These are phyloP conservation scores for Myathropa florea DNA, from an alignment of 2,888 invertebrate species.

Conservation along the genomic window DNA sequence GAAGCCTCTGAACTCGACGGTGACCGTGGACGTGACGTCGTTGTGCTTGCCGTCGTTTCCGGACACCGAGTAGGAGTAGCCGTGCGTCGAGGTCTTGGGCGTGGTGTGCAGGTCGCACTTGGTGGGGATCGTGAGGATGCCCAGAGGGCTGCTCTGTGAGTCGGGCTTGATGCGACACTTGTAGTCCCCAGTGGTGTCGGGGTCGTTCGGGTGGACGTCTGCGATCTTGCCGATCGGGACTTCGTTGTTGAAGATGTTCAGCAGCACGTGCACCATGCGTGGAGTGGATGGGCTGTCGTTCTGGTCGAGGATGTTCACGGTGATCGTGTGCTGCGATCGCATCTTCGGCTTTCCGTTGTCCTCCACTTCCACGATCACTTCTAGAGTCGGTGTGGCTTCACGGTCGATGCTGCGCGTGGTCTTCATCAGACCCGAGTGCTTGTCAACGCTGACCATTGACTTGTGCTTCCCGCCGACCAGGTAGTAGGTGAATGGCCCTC, in stretches of 20 bases:
- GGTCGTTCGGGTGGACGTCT: constrained; percentile 95
- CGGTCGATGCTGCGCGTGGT: constrained; percentile 91
- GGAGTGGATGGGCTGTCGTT: constrained; percentile 95
- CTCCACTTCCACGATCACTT: constrained; percentile 90
- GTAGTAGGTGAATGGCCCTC: constrained; percentile 92
- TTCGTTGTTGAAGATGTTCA: constrained; percentile 88
- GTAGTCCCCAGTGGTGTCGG: constrained; percentile 94
- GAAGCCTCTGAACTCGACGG: constrained; percentile 90
- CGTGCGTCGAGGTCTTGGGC: constrained; percentile 85
- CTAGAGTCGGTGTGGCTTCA: constrained; percentile 88
- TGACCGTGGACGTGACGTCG: constrained; percentile 92
- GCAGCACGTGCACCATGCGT: constrained; percentile 89
- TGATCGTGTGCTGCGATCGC: constrained; percentile 89
- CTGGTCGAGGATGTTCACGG: constrained; percentile 90
- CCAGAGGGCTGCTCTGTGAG: constrained; percentile 81
- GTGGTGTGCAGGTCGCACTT: constrained; percentile 91
- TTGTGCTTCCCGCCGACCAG: constrained; percentile 90
- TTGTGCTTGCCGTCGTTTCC: constrained; percentile 95
- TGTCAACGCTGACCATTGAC: constrained; percentile 88
- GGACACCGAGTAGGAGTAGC: constrained; percentile 89
- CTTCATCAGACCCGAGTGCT: constrained; percentile 89
- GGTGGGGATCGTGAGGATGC: constrained; percentile 86
- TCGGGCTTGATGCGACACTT: constrained; percentile 89
- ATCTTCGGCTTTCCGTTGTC: constrained; percentile 93
- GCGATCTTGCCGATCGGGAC: constrained; percentile 92